Evolutionary conservation across 2,888 invertebrate genomes (phyloP).

Genomic region (Lacanobia wlatinum): DNA sequence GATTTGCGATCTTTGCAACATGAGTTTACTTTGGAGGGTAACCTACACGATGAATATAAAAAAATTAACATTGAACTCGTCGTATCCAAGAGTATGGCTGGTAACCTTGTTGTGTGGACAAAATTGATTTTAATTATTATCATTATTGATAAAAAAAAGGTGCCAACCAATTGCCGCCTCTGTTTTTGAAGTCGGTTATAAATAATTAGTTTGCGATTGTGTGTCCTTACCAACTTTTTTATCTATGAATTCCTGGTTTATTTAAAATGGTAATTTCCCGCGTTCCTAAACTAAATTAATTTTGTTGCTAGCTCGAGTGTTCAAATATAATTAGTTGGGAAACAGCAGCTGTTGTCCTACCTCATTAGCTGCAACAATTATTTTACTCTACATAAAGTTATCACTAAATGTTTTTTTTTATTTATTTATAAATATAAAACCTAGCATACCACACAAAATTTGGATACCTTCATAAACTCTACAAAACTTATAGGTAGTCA

Average conservation of each 20-base stretch:
- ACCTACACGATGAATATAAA: neutral
- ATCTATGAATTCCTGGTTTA: neutral
- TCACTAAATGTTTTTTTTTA: too few species aligned
- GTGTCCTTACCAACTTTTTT: neutral
- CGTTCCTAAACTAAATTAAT: neutral
- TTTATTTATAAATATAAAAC: too few species aligned
- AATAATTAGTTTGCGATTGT: neutral
- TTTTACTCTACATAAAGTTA: too few species aligned
- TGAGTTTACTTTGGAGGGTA: neutral
- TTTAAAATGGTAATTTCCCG: constrained; percentile 1
- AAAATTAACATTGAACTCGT: neutral
- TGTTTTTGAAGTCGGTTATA: too few species aligned
- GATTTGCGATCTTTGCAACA: neutral
- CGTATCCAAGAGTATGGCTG: neutral
- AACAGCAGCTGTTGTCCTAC: neutral
- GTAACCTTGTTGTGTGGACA: neutral
- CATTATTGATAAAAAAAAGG: neutral
- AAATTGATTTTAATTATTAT: neutral
- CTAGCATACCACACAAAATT: too few species aligned
- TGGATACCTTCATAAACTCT: too few species aligned
- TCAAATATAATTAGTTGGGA: neutral
- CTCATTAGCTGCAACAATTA: too few species aligned
- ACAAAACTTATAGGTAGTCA: too few species aligned
- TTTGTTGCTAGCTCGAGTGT: neutral
- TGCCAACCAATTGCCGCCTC: too few species aligned